Evolutionary conservation across 2,888 invertebrate species (phyloP), one percentile per base, ranked within the genome.

Genomic region (Cantharis flavilabris): DNA sequence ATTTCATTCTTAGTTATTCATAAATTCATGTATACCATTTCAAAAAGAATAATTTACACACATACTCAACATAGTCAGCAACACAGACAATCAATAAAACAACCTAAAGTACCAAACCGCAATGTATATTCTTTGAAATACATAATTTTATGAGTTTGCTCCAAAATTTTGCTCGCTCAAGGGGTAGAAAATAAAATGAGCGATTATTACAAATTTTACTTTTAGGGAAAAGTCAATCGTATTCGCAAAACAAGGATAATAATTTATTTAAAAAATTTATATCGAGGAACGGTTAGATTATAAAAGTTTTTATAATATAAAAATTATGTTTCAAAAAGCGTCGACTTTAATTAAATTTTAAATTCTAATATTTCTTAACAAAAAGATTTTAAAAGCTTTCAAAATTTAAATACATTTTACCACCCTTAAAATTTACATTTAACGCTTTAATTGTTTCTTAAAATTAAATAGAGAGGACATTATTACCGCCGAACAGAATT

Each of bases 341-440:
- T 49, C 49, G n/a, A 49, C 49, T 67, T 67, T 67, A 67, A 67
- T 67, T 67, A 23, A 67, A 67, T 67, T 67, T 67, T 23, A 67
- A 67, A 67, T 67, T 20, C 65, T 23, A 67, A 67, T 67, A 67
- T 67, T 23, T 67, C 65, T 67, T 67, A 67, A 67, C 20, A n/a
- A 67, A 67, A 67, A 18, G 65, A 67, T n/a, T 67, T 67, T 67
- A 67, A 67, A 67, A 67, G 18, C 65, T n/a, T 67, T 67, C 26
- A 67, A n/a, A 49, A 49, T 49, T 49, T 49, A 49, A 49, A 49
- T 49, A 49, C 49, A 49, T 49, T 49, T 49, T 49, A 49, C 49
- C 49, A 49, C 49, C 49, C 49, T 49, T 49, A 49, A 49, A 49
- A 49, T 49, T 49, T 49, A 49, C 49, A 49, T 49, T 49, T 49